A percentile compares a stretch with the other conserved stretches of the same genome.
These are phyloP conservation scores for Bombus superbus DNA, from an alignment of 1,140 invertebrate genomes.

Conservation along the genomic window DNA sequence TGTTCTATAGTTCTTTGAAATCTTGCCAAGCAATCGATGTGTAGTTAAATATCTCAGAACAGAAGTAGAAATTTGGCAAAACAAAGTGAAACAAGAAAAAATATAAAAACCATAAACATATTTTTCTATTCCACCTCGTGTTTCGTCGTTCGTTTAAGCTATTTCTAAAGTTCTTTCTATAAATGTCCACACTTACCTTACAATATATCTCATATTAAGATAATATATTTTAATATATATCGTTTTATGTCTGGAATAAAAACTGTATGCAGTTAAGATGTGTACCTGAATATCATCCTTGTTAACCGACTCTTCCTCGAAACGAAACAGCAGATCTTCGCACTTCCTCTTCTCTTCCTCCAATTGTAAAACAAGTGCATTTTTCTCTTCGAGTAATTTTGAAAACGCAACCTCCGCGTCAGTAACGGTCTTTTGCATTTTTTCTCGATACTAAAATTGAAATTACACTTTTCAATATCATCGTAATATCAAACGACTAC, in stretches of 20 bases:
- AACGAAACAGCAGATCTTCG: conserved; percentile 95
- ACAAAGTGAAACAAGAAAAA: conserved; percentile 26
- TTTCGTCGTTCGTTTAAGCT: neutral
- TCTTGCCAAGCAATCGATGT: neutral
- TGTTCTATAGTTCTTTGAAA: neutral
- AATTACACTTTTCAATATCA: neutral
- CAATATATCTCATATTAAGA: neutral
- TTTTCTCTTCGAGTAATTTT: conserved; percentile 87
- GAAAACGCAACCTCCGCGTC: conserved; percentile 78
- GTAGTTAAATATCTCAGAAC: conserved; percentile 5
- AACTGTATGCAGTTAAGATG: neutral
- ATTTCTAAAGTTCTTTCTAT: neutral
- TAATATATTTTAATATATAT: neutral
- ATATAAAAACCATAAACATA: neutral
- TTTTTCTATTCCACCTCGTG: neutral
- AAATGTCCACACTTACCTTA: conserved; percentile 32
- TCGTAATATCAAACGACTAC: neutral
- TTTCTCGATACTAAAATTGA: conserved; percentile 82
- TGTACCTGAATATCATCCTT: conserved; percentile 91
- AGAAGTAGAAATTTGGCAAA: conserved; percentile 31
- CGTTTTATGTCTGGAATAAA: neutral
- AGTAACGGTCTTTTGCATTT: conserved; percentile 83
- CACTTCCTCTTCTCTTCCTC: conserved; percentile 94
- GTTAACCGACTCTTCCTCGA: conserved; percentile 93
- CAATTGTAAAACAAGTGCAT: conserved; percentile 86